Evolutionary conservation across 2,113 vertebrate species (phyloP).

Genomic region (Epinephelus lanceolatus): DNA sequence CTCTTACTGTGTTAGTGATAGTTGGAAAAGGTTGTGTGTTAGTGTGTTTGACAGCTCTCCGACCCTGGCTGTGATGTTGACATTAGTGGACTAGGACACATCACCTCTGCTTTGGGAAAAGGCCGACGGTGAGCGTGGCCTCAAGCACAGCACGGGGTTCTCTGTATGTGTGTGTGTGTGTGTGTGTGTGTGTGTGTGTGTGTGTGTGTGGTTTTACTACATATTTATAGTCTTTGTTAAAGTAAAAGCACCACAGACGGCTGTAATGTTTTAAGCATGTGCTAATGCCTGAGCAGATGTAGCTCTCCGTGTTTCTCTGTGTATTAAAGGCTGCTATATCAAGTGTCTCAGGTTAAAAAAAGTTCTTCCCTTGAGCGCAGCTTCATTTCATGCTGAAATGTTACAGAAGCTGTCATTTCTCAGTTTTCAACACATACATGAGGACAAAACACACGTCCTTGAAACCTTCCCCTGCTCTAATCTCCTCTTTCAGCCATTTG

Average conservation of each 20-base stretch:
- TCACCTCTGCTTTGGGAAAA: constrained; percentile 80
- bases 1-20: constrained; percentile 57
- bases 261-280: not conserved
- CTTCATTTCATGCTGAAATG: not conserved
- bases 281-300: not conserved
- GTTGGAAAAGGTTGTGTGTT: constrained; percentile 76
- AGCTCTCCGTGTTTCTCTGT: not conserved
- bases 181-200: constrained; percentile 16
- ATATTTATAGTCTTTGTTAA: constrained; percentile 25
- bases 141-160: constrained; percentile 57
- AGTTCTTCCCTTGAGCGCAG: not conserved
- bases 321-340: not conserved
- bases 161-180: constrained; percentile 22
- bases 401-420: not conserved
- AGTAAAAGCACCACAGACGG: not conserved
- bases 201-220: constrained; percentile 10
- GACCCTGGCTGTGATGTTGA: constrained; percentile 70
- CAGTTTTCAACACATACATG: not conserved
- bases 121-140: constrained; percentile 61
- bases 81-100: constrained; percentile 74
- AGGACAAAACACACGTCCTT: not conserved
- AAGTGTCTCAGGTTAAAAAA: not conserved
- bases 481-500: constrained; percentile 1
- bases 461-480: not conserved
- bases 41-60: constrained; percentile 76